Conservation (phyloP, 2,113 vertebrate species). For the Nansenia antarctica region DNA sequence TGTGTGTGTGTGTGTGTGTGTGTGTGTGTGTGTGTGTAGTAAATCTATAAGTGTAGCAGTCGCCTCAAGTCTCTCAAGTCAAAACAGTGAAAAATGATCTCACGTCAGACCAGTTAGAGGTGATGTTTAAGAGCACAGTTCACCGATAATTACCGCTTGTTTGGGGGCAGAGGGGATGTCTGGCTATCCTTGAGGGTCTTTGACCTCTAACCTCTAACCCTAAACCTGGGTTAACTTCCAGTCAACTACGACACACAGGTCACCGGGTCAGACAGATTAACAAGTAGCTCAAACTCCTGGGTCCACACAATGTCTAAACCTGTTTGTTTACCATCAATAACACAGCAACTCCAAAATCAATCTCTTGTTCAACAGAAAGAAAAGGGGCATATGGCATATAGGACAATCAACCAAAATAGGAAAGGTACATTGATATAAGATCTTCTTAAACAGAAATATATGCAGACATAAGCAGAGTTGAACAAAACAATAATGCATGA, state of each 20-base stretch:
- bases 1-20: no score
- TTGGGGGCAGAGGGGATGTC: neutral
- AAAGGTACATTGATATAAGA: no score
- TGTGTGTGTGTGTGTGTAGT: no score
- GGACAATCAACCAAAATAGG: no score
- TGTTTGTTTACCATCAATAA: neutral
- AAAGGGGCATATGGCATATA: no score
- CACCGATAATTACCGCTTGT: neutral
- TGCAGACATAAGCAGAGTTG: no score
- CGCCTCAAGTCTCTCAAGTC: no score
- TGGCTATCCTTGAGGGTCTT: neutral
- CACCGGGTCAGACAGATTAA: constrained; percentile 49
- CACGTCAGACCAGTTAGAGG: neutral
- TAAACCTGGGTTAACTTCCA: constrained; percentile 4
- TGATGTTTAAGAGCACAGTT: neutral
- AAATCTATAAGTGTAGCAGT: no score
- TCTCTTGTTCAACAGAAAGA: no score
- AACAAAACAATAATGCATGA: no score
- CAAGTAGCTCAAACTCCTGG: neutral
- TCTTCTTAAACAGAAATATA: no score
- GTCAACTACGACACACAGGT: constrained; percentile 43
- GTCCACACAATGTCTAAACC: neutral
- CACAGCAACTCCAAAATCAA: neutral
- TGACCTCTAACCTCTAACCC: constrained; percentile 22
- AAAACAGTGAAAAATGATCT: neutral